Evolutionary conservation across 1,140 invertebrate species (phyloP), one percentile per base, ranked within the genome.

Genomic region (Oncopeltus fasciatus): DNA sequence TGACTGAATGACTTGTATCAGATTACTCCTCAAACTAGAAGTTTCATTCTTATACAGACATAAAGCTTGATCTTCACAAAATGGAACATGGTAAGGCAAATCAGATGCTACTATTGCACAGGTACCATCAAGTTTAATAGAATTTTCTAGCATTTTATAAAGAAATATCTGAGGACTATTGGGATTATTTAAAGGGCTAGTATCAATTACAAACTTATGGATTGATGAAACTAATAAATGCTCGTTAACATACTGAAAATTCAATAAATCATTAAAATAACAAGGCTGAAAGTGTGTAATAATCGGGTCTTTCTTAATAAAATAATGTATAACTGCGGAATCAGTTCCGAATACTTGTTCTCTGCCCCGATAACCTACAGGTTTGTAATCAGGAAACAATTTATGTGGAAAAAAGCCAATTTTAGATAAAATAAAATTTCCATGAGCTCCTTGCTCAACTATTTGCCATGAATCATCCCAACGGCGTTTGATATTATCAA

Each of bases 391-490:
- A 29, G 66, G 65, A 66, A 76, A 79, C 18, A 68, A 61, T 2
- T 65, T 65, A 46, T 66, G 61, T 43, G 70, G 51, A 71, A 82
- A 83, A 3, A 72, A 70, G 64, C 74, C 64, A 28, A 80, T 69
- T 43, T 68, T 64, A 2, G 53, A 71, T 24, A 83, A 67, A 63
- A 81, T 62, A 53, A 83, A 73, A 65, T 76, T 70, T 60, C 75
- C 73, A 67, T 75, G 66, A 4, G 74, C 76, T 63, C 80, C 80
- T 78, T 81, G 80, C 69, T 80, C 77, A 65, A 76, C 75, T 29
- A 81, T 70, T 72, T 83, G 77, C 82, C 82, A 84, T n/a, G 78
- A 77, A 73, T 84, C 79, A 65, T 77, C 74, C 76, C 77, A 82
- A 16, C 70, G 71, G 68, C 81, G 75, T 47, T 66, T 75, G 60